These are phyloP conservation scores for Tapirus indicus DNA, from an alignment of 2,797 vertebrate genomes.

Conservation along the genomic window DNA sequence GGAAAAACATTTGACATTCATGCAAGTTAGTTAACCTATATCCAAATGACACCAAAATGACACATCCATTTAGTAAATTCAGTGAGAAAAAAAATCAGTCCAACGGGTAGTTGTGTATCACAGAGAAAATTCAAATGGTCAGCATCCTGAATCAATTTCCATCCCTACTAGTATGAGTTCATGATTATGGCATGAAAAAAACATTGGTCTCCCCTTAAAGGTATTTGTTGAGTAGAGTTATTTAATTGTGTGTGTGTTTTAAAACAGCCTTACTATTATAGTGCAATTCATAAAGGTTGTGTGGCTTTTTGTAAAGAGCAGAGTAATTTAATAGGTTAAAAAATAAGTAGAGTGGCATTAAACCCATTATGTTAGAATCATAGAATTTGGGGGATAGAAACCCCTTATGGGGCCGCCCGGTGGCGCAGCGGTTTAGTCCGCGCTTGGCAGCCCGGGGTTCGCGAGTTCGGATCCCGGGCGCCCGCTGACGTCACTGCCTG, in stretches of 20 bases:
- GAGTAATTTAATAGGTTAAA: neutral
- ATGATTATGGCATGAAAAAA: neutral
- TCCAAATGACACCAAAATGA: neutral
- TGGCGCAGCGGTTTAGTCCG: too few species aligned
- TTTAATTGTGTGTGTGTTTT: neutral
- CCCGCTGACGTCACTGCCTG: too few species aligned
- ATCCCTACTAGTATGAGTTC: neutral
- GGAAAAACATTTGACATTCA: neutral
- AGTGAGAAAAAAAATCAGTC: neutral
- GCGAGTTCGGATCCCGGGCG: too few species aligned
- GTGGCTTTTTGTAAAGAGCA: neutral
- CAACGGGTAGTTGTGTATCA: neutral
- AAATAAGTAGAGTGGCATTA: neutral
- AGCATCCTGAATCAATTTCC: neutral
- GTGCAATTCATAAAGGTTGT: neutral
- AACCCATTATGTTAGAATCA: neutral
- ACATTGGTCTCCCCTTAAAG: neutral
- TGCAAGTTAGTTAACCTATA: neutral
- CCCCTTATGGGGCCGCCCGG: too few species aligned
- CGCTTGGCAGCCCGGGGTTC: too few species aligned
- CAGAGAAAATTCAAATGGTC: conserved; percentile 39
- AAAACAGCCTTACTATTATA: neutral
- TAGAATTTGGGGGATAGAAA: conserved; percentile 3
- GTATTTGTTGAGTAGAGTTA: neutral
- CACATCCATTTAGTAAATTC: conserved; percentile 6